Evolutionary conservation across 2,113 vertebrate genomes (phyloP).

Genomic region (Vulpes vulpes): DNA sequence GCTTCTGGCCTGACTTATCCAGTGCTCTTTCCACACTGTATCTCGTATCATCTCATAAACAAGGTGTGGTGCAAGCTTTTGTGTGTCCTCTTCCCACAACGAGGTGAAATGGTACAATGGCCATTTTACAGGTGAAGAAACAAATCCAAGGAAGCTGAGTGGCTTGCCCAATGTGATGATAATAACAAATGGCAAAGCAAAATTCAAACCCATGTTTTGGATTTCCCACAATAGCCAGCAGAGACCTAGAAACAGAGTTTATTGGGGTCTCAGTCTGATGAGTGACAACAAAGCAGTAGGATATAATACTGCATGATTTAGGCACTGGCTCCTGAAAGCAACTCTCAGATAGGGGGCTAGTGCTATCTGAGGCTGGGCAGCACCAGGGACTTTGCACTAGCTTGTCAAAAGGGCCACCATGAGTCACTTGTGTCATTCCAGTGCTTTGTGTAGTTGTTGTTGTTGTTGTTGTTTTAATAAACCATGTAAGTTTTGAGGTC

Average conservation of each 20-base stretch:
- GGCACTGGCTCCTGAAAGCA: background rate
- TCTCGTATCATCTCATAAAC: background rate
- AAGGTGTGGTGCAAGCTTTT: background rate
- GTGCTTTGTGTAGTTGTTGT: background rate
- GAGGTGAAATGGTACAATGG: background rate
- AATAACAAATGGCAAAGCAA: background rate
- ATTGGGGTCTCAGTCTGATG: background rate
- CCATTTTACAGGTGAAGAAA: background rate
- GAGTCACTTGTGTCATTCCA: background rate
- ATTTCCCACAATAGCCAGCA: background rate
- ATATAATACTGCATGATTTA: rapidly evolving
- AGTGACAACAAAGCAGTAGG: background rate
- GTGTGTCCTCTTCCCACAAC: background rate
- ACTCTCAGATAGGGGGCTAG: background rate
- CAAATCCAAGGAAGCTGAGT: background rate
- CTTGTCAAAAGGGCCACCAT: background rate
- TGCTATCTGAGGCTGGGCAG: background rate
- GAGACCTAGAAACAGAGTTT: constrained; percentile 31
- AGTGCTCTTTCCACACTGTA: background rate
- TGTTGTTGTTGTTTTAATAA: background rate
- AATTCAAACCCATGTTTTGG: constrained; percentile 18
- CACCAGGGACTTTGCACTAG: rapidly evolving
- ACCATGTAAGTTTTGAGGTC: background rate
- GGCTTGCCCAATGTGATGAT: background rate
- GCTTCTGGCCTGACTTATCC: background rate